These are phyloP conservation scores for Thalassarche chlororhynchos DNA, from an alignment of 2,113 vertebrate species.

Conservation along the genomic window DNA sequence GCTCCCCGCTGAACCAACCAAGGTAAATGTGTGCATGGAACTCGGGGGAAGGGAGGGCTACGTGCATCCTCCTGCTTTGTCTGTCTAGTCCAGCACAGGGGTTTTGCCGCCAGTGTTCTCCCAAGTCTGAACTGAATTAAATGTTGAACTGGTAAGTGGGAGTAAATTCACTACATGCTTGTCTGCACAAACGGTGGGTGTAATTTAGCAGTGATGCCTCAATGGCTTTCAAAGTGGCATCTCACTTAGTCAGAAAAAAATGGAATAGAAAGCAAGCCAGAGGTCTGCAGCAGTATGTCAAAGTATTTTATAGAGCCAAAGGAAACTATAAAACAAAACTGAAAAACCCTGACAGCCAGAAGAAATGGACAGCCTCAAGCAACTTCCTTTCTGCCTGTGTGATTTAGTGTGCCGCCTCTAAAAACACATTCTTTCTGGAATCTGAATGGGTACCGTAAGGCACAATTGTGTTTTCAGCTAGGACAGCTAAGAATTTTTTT, in stretches of 20 bases:
- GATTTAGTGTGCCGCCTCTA: background rate
- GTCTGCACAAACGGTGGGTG: background rate
- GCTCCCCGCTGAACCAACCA: accelerated
- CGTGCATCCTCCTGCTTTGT: too few species aligned
- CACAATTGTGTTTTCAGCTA: background rate
- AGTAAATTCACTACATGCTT: background rate
- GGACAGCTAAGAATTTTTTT: background rate
- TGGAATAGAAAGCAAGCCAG: conserved; percentile 26
- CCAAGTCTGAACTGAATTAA: background rate
- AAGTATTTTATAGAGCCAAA: conserved; percentile 45
- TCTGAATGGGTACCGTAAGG: background rate
- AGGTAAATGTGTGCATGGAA: accelerated
- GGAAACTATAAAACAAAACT: conserved; percentile 50
- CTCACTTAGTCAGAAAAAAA: conserved; percentile 60
- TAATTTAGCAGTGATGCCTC: conserved; percentile 54
- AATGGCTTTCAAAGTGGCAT: conserved; percentile 61
- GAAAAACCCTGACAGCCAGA: conserved; percentile 23
- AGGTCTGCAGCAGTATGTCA: conserved; percentile 49
- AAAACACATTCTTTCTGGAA: background rate
- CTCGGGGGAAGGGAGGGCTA: background rate
- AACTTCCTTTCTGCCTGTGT: background rate
- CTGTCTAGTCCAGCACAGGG: background rate
- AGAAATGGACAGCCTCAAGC: conserved; percentile 18
- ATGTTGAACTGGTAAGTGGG: background rate
- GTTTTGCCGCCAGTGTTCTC: background rate